Evolutionary conservation across 2,797 vertebrate genomes (phyloP).

Genomic region (Fundulus diaphanus): DNA sequence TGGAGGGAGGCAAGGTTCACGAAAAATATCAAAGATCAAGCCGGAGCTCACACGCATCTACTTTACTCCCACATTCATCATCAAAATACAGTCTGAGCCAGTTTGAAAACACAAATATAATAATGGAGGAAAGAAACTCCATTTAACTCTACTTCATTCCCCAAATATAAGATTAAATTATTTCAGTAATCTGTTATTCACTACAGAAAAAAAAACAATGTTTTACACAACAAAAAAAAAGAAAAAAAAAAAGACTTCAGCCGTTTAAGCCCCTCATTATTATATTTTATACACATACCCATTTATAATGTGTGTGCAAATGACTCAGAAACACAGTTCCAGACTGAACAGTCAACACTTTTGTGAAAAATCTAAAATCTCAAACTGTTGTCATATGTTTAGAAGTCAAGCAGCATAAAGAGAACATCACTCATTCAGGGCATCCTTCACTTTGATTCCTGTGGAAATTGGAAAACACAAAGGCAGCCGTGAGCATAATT

Average conservation of each 20-base stretch:
- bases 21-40: constrained; percentile 39
- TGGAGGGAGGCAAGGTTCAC: background rate
- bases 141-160: constrained; percentile 44
- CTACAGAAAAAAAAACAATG: constrained; percentile 25
- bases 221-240: constrained; percentile 3
- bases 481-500: constrained; percentile 44
- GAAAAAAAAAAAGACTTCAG: background rate
- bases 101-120: constrained; percentile 52
- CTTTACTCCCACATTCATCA: constrained; percentile 27
- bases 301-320: constrained; percentile 40
- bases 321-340: constrained; percentile 36
- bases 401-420: constrained; percentile 19
- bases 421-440: constrained; percentile 23
- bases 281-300: constrained; percentile 8
- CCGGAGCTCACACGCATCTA: constrained; percentile 37
- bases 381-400: constrained; percentile 33
- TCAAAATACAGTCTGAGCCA: constrained; percentile 69
- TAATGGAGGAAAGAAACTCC: constrained; percentile 32
- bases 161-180: constrained; percentile 30
- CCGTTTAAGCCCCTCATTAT: background rate
- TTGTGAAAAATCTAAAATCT: constrained; percentile 37
- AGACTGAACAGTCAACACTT: constrained; percentile 24
- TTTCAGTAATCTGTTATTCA: constrained; percentile 8
- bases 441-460: constrained; percentile 30
- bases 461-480: constrained; percentile 29